These are phyloP conservation scores for Anastrepha obliqua DNA, from an alignment of 1,140 invertebrate species.

Conservation along the genomic window DNA sequence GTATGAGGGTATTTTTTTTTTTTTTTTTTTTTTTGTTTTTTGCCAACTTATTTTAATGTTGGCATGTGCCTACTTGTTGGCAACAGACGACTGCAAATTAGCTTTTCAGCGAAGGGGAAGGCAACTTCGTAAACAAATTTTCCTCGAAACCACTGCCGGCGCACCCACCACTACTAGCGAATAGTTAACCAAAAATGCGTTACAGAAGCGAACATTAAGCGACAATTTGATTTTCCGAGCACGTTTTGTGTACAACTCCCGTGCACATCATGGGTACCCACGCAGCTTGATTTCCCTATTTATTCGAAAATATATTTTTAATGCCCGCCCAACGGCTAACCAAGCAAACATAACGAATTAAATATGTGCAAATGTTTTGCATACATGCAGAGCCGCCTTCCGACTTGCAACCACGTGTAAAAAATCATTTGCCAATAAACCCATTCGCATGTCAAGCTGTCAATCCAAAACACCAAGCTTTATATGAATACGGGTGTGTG, in stretches of 20 bases:
- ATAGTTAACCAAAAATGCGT: background rate
- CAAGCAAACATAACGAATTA: background rate
- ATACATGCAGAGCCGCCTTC: background rate
- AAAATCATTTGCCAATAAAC: slow-evolving; percentile 34
- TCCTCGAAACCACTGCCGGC: background rate
- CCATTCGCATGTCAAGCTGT: slow-evolving; percentile 10
- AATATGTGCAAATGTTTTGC: background rate
- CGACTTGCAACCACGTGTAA: background rate
- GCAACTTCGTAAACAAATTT: background rate
- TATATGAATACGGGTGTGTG: too few species aligned
- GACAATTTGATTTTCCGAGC: slow-evolving; percentile 30
- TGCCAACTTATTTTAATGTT: background rate
- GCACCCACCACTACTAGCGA: background rate
- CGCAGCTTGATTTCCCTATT: background rate
- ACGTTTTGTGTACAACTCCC: slow-evolving; percentile 9
- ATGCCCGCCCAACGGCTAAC: background rate
- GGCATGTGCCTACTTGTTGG: background rate
- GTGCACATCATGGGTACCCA: background rate
- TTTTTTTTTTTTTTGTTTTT: background rate
- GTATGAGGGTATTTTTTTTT: background rate
- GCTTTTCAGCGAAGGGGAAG: background rate
- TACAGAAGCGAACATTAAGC: background rate
- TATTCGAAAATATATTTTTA: background rate
- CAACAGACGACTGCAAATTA: background rate
- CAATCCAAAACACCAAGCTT: background rate